A percentile compares a stretch with the other conserved stretches of the same genome.
phyloP scores from a whole-genome alignment of 2,113 vertebrate species.

The Corythaeola cristata region DNA sequence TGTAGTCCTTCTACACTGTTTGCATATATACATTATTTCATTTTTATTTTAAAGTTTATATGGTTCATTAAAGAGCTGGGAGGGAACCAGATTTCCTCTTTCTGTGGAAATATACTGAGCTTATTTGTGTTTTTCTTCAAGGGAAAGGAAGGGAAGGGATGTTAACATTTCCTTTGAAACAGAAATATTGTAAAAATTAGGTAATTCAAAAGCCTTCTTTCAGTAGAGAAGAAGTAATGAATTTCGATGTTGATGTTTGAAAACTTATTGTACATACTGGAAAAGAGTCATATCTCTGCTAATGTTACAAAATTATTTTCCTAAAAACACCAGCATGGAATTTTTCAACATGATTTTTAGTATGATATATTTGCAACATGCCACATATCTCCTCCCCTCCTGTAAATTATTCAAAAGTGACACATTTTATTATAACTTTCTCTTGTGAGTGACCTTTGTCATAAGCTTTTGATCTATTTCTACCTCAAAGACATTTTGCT shows the following conservation, averaged over 20 bases:
- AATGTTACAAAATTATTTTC: neutral
- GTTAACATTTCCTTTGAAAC: neutral
- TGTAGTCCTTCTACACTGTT: neutral
- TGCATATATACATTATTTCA: neutral
- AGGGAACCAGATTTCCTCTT: neutral
- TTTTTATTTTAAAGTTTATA: neutral
- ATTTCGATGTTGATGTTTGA: neutral
- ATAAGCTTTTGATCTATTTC: neutral
- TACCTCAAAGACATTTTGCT: neutral
- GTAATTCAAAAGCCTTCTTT: neutral
- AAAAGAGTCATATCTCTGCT: neutral
- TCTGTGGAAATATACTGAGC: neutral
- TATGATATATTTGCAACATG: neutral
- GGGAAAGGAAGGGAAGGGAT: neutral
- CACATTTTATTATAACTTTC: neutral
- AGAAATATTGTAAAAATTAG: neutral
- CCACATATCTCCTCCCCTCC: rapidly evolving
- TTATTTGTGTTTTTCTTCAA: neutral
- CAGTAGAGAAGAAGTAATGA: neutral
- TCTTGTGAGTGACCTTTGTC: neutral
- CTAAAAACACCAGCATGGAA: neutral
- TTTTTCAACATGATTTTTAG: neutral
- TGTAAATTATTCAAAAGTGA: neutral
- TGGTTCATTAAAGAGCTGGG: neutral
- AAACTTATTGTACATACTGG: neutral